Evolutionary conservation across 2,888 invertebrate genomes (phyloP), one percentile per base, ranked within the genome.

Genomic region (Sacculina carcini): DNA sequence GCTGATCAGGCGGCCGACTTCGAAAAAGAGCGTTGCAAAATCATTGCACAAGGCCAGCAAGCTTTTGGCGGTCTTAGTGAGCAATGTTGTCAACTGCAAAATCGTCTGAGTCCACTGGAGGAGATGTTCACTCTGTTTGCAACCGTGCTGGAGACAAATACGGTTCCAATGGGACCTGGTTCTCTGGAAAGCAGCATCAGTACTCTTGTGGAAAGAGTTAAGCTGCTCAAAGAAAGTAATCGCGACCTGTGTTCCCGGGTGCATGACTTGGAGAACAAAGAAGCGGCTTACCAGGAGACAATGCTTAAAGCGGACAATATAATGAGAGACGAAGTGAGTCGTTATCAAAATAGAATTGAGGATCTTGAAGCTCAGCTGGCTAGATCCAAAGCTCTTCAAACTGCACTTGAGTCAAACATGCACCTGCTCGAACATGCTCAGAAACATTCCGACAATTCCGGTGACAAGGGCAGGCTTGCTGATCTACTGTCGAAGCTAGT

Each of bases 231-330:
- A 3, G 28, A 44, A 19, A 28, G 44, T 10, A 26, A 44, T 26
- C n/a, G 19, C 3, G 28, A 44, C 16, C 28, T 44, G 2, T 16
- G 28, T 19, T 14, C 12, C 16, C 44, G 29, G 19, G 44, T 44
- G 2, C 2, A 2, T n/a, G 54, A 56, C 46, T 32, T 56, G 48
- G 53, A 56, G 40, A 55, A 56, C 29, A 53, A 56, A 46, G 55
- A 55, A 32, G 26, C 29, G 12, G 56, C 55, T 7, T 59, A 59
- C 51, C 49, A 54, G 10, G 58, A 58, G 40, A 59, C 59, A 2
- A 46, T 59, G 26, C 55, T 54, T 24, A 57, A 59, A 44, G 59
- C 59, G 1, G 59, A 59, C 48, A 51, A 54, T 24, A 58, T 59
- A n/a, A 55, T 59, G 46, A 56, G 56, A 14, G 52, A 56, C 14